Percentiles rank a stretch among this genome's conserved stretches.
phyloP scores from a whole-genome alignment of 2,888 invertebrate species.

The Dendrolimus houi region DNA sequence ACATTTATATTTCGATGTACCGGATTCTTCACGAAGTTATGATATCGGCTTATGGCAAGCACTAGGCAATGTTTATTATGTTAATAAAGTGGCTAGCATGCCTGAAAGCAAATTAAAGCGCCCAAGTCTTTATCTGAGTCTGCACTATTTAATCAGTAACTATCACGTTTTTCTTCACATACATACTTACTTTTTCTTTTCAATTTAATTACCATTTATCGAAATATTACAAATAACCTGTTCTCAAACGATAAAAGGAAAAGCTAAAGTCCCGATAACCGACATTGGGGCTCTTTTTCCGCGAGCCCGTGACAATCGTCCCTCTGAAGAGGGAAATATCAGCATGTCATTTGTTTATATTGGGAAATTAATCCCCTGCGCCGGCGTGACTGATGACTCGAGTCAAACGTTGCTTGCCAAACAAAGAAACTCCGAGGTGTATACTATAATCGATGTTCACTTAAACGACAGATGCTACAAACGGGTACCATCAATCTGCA shows the following conservation, averaged over 20 bases:
- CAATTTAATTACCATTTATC: too few species aligned
- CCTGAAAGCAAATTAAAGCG: too few species aligned
- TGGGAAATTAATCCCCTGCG: constrained; percentile 54
- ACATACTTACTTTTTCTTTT: too few species aligned
- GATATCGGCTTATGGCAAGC: too few species aligned
- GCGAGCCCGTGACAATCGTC: constrained; percentile 14
- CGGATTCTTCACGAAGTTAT: too few species aligned
- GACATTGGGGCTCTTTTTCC: constrained; percentile 36
- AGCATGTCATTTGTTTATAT: constrained; percentile 62
- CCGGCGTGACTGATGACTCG: constrained; percentile 48
- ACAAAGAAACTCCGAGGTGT: constrained; percentile 68
- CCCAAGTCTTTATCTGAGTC: too few species aligned
- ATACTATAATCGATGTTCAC: constrained; percentile 70
- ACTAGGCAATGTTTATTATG: too few species aligned
- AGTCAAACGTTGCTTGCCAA: constrained; percentile 59
- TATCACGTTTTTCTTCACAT: too few species aligned
- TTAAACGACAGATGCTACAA: constrained; percentile 75
- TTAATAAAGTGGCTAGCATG: too few species aligned
- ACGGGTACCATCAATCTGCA: constrained; percentile 71
- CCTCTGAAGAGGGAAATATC: constrained; percentile 38
- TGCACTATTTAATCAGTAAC: too few species aligned
- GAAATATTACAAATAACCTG: too few species aligned
- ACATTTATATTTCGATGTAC: too few species aligned
- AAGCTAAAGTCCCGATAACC: constrained; percentile 31
- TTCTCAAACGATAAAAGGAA: constrained; percentile 11